Conservation (phyloP, 2,113 vertebrate species). For the Carassius carassius region DNA sequence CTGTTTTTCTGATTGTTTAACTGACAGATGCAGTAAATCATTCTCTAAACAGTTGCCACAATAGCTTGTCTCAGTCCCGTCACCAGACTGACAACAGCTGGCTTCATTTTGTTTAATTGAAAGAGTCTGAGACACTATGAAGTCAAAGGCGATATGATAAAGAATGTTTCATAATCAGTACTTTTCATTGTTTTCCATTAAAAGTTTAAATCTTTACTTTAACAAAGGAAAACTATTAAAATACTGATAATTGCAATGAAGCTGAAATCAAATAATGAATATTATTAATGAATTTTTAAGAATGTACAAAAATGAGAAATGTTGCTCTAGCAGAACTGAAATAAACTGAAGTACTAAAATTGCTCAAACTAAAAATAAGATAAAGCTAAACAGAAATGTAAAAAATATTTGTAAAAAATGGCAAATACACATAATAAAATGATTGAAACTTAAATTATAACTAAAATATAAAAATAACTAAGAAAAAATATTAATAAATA, state of each 20-base stretch:
- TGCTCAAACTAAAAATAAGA: neutral
- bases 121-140: neutral
- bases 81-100: neutral
- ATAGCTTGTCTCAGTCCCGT: neutral
- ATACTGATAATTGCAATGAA: neutral
- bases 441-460: neutral
- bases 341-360: neutral
- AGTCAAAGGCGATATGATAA: neutral
- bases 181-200: neutral
- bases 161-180: neutral
- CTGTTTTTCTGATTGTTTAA: slow-evolving; percentile 52
- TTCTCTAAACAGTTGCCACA: slow-evolving; percentile 5
- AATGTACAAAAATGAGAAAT: too few species aligned
- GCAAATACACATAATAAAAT: neutral
- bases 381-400: neutral
- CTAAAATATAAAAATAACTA: neutral
- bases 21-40: slow-evolving; percentile 45
- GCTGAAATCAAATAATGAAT: neutral
- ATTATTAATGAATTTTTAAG: neutral
- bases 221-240: too few species aligned
- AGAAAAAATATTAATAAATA: neutral
- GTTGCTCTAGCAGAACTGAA: too few species aligned
- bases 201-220: neutral
- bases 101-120: neutral
- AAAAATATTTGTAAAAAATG: neutral